Base-by-base conservation (phyloP, 2,888 invertebrate genomes). In the Aspidiotus rigidus region DNA sequence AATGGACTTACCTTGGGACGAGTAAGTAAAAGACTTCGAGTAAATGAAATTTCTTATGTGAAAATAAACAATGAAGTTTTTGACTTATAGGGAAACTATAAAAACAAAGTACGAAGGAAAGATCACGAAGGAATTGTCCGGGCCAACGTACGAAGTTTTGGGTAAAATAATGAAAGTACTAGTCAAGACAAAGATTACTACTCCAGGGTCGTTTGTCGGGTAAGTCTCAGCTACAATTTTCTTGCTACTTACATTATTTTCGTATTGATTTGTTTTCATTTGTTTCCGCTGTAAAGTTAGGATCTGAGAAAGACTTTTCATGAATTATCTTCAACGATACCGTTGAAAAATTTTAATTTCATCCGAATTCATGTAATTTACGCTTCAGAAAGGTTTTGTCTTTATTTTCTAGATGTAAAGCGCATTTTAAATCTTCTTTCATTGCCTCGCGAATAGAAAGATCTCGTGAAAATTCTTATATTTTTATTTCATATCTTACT, bases 91-190 rank as follows among this genome's bases (percentile, higher is more conserved):
- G 71, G 89, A 93, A 74, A 98, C 98, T 77, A 76, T 99, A 39
- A 86, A 90, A 77, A 89, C 91, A 71, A 95, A 96, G 78, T 99
- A 93, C 79, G 94, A 93, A 72, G 93, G 90, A 41, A 95, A 94
- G 78, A 81, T 99, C 72, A 83, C 87, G 10, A 93, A 93, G 77
- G 93, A 96, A 77, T 81, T 98, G 73, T 86, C 87, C 0, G 99
- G 99, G 0, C 91, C 92, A 0, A 90, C 94, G 0, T 97, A 91
- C 77, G 98, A 99, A 80, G 92, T 98, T 2, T 84, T 99, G 72
- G 93, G 95, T 13, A 91, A 91, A 79, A 88, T 99, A 40, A 97
- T 99, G 92, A 97, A 97, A 78, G 90, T 90, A 13, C 86, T 98
- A 72, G 92, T 95, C 59, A 93, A 91, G 73, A 85, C 96, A 73